phyloP scores from a whole-genome alignment of 2,797 vertebrate species.

The Steatocranus sp. region DNA sequence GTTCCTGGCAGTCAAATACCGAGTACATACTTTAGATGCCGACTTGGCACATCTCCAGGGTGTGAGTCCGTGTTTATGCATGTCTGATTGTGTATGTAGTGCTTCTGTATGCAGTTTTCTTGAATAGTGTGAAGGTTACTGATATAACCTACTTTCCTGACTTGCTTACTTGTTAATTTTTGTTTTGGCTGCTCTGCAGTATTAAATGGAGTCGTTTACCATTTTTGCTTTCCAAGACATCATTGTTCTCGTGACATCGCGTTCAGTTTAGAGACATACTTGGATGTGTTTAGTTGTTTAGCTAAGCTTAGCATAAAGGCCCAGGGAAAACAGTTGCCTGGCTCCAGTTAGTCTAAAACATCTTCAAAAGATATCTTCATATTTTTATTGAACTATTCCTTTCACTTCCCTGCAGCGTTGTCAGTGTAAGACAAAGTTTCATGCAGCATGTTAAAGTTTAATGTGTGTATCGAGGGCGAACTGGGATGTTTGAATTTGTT shows the following conservation, averaged over 20 bases:
- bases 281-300: background rate
- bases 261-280: background rate
- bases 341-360: background rate
- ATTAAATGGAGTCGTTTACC: background rate
- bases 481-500: background rate
- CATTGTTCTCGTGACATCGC: fast-evolving
- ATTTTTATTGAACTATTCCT: background rate
- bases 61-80: background rate
- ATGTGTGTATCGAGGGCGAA: background rate
- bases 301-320: background rate
- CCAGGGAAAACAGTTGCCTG: background rate
- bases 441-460: background rate
- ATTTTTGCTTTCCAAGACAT: background rate
- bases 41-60: background rate
- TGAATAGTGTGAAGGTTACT: constrained; percentile 8
- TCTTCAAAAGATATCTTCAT: background rate
- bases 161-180: background rate
- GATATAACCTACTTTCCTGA: background rate
- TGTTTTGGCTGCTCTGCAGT: background rate
- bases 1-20: background rate
- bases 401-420: background rate
- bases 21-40: background rate
- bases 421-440: background rate
- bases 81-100: background rate
- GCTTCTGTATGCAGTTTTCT: background rate